Conservation (phyloP, 2,888 invertebrate genomes). For the Pseudeuparius sepicola region DNA sequence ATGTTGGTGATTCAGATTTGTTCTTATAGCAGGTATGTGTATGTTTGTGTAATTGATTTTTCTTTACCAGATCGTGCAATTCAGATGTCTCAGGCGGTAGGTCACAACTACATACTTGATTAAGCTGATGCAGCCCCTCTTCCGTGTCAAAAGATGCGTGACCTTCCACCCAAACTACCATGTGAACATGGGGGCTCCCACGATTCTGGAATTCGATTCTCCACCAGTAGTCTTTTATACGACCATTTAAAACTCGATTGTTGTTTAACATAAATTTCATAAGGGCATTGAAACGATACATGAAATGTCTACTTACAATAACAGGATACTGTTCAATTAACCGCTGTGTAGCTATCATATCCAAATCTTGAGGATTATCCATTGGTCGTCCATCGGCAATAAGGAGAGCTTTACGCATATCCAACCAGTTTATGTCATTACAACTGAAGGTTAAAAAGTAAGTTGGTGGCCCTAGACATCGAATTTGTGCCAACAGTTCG, state of each 20-base stretch:
- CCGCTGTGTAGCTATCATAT: not conserved
- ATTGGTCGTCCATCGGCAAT: not conserved
- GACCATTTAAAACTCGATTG: constrained; percentile 1
- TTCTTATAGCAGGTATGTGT: not conserved
- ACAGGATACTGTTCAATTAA: not conserved
- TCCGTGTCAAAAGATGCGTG: not conserved
- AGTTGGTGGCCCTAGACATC: constrained; percentile 2
- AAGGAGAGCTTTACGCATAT: no score
- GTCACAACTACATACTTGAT: not conserved
- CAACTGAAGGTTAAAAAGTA: constrained; percentile 3
- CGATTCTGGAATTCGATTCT: constrained; percentile 6
- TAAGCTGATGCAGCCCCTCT: not conserved
- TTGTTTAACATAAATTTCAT: no score
- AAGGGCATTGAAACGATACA: no score
- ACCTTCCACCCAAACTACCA: constrained; percentile 8
- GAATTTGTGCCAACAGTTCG: constrained; percentile 4
- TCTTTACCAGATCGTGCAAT: not conserved
- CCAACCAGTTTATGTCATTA: no score
- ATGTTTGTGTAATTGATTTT: not conserved
- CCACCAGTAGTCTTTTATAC: constrained; percentile 4
- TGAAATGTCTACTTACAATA: constrained; percentile 1
- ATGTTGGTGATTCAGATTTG: not conserved
- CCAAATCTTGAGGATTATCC: not conserved
- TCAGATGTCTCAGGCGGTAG: not conserved
- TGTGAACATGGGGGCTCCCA: constrained; percentile 7